phyloP scores from a whole-genome alignment of 2,113 vertebrate genomes.

The Tychaedon coryphoeus region DNA sequence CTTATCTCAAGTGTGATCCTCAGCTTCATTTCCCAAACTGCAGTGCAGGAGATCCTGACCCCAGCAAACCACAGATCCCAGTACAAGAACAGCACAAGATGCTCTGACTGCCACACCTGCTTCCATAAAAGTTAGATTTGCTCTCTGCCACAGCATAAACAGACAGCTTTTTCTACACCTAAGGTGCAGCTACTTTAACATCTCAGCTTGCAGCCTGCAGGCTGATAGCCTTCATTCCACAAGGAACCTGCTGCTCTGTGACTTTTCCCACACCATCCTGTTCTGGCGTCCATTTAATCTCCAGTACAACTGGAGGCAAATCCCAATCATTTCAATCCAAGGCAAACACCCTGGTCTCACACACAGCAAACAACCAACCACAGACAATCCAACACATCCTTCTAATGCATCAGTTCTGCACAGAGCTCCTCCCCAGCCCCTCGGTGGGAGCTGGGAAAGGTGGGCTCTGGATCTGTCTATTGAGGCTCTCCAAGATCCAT shows the following conservation, averaged over 20 bases:
- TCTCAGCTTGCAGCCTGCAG: accelerated
- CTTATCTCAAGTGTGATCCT: accelerated
- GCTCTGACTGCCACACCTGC: neutral
- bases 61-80: neutral
- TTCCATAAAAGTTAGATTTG: neutral
- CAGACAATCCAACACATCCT: neutral
- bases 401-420: neutral
- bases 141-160: neutral
- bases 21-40: neutral
- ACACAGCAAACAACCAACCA: neutral
- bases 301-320: neutral
- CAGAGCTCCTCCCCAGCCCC: neutral
- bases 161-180: neutral
- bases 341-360: neutral
- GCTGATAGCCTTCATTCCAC: neutral
- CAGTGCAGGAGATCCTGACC: neutral
- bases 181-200: neutral
- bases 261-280: neutral
- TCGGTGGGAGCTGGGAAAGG: accelerated
- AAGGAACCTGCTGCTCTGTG: neutral
- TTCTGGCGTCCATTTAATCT: neutral
- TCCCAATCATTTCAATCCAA: neutral
- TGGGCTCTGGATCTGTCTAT: neutral
- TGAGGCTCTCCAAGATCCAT: neutral
- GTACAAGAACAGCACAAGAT: neutral